Percentiles rank a stretch among this genome's conserved stretches.
phyloP scores from a whole-genome alignment of 1,140 invertebrate species.

The Lutraria rhynchaena region DNA sequence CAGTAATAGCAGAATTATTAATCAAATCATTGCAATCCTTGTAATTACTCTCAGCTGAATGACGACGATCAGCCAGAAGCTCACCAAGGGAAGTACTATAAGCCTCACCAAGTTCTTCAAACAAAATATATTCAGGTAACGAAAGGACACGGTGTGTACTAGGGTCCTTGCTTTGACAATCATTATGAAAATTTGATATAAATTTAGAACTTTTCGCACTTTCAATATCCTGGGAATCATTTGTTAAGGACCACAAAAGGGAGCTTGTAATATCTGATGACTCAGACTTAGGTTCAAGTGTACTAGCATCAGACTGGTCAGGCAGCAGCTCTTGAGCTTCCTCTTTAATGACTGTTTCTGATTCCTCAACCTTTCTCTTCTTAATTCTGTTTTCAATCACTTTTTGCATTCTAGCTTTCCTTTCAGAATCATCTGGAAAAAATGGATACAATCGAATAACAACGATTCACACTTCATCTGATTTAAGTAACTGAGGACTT shows the following conservation, averaged over 20 bases:
- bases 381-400: constrained; percentile 67
- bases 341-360: constrained; percentile 42
- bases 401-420: constrained; percentile 70
- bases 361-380: constrained; percentile 33
- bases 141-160: constrained; percentile 59
- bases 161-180: constrained; percentile 59
- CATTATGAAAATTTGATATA: neutral
- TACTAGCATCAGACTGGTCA: constrained; percentile 53
- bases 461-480: neutral
- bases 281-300: neutral
- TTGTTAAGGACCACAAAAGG: neutral
- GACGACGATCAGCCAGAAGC: constrained; percentile 19
- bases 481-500: neutral
- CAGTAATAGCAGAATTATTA: constrained; percentile 76
- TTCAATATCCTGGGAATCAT: neutral
- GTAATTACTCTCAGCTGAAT: constrained; percentile 62
- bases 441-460: neutral
- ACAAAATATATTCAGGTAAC: constrained; percentile 59
- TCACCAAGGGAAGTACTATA: constrained; percentile 64
- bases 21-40: constrained; percentile 72
- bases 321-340: constrained; percentile 56
- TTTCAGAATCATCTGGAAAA: constrained; percentile 65
- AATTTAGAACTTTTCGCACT: neutral
- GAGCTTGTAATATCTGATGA: neutral
- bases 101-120: constrained; percentile 60